These are phyloP conservation scores for Drosophila sucinea DNA, from an alignment of 1,140 invertebrate species.

Conservation along the genomic window DNA sequence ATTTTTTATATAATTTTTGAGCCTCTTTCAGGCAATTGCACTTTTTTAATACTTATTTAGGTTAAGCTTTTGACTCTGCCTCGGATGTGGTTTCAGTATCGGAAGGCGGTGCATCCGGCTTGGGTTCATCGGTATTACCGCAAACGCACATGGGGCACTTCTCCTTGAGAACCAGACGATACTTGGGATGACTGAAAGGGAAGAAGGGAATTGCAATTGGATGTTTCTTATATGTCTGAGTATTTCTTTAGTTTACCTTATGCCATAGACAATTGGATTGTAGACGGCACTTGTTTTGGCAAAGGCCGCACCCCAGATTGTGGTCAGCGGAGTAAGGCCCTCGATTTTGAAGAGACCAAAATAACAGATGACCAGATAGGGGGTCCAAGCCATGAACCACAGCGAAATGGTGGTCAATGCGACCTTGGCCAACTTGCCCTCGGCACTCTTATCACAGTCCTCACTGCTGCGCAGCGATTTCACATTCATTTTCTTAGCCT, in stretches of 20 bases:
- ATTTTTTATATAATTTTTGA: conserved; percentile 52
- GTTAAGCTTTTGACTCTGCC: conserved; percentile 71
- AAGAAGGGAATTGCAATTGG: background rate
- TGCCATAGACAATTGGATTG: conserved; percentile 93
- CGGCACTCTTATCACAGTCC: conserved; percentile 87
- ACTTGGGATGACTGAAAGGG: conserved; percentile 88
- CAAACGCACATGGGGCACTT: conserved; percentile 88
- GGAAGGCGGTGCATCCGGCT: conserved; percentile 82
- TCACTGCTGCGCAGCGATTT: conserved; percentile 89
- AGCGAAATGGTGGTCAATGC: conserved; percentile 92
- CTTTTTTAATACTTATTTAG: background rate
- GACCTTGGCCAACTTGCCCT: conserved; percentile 91
- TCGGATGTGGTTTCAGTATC: conserved; percentile 83
- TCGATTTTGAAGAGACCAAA: conserved; percentile 88
- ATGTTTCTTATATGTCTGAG: background rate
- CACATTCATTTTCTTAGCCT: conserved; percentile 94
- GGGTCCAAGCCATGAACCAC: conserved; percentile 94
- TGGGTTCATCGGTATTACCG: conserved; percentile 74
- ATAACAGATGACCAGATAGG: conserved; percentile 92
- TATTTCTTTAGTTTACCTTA: conserved; percentile 84
- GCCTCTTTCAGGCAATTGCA: conserved; percentile 56
- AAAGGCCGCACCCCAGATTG: conserved; percentile 91
- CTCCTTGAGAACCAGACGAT: conserved; percentile 88
- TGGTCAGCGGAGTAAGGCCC: conserved; percentile 88
- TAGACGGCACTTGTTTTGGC: conserved; percentile 91